Evolutionary conservation across 2,888 invertebrate species (phyloP).

Genomic region (Morpho helenor): DNA sequence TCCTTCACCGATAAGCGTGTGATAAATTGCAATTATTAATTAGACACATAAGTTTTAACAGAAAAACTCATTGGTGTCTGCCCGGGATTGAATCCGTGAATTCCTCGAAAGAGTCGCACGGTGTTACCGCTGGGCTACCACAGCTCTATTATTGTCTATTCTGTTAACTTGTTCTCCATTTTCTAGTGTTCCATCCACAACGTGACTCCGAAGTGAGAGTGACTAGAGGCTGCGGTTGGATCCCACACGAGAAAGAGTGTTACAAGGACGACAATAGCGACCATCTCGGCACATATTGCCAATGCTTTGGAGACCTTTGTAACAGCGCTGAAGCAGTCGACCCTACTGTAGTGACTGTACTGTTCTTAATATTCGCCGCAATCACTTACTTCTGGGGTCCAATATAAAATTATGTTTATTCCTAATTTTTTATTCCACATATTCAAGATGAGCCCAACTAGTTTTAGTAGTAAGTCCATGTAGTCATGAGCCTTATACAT

Average conservation of each 20-base stretch:
- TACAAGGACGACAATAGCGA: conserved; percentile 80
- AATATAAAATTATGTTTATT: conserved; percentile 6
- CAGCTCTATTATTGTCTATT: no score
- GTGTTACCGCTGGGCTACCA: no score
- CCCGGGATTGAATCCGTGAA: no score
- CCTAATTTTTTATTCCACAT: no score
- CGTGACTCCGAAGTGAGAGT: conserved; percentile 67
- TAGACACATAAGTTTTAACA: no score
- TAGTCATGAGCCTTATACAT: no score
- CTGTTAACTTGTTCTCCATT: background rate
- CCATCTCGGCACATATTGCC: conserved; percentile 80
- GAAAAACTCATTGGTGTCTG: no score
- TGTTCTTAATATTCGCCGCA: conserved; percentile 44
- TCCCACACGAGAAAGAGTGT: conserved; percentile 65
- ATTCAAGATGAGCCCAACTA: no score
- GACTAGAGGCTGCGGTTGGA: conserved; percentile 84
- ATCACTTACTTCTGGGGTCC: conserved; percentile 33
- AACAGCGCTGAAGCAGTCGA: conserved; percentile 55
- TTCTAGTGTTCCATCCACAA: conserved; percentile 57
- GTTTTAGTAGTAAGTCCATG: no score
- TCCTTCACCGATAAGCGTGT: no score
- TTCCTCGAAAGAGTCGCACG: no score
- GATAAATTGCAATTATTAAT: no score
- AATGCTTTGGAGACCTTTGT: conserved; percentile 81
- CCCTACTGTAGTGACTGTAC: conserved; percentile 30